A percentile compares a stretch with the other conserved stretches of the same genome.
These are phyloP conservation scores for Zygogramma bicolorata DNA, from an alignment of 2,888 invertebrate species.

Conservation along the genomic window DNA sequence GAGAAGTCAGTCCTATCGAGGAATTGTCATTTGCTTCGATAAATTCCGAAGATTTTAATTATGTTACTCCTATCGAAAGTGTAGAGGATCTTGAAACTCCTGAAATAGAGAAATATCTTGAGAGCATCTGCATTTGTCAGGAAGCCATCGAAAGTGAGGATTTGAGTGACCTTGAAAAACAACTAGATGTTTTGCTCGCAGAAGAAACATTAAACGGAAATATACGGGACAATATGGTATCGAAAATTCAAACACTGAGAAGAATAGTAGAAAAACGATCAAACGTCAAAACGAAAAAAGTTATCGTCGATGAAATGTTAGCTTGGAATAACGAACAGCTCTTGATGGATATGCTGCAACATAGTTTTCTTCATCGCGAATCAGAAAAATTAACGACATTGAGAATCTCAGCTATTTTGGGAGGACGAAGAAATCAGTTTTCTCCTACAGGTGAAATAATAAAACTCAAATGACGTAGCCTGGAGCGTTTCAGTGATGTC, in stretches of 20 bases:
- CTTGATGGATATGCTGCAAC: conserved; percentile 68
- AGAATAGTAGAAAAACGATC: conserved; percentile 18
- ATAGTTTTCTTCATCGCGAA: conserved; percentile 67
- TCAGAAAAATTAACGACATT: conserved; percentile 59
- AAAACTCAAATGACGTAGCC: too few relatives aligned
- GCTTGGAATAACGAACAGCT: conserved; percentile 70
- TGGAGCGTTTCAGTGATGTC: too few relatives aligned
- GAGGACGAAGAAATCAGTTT: conserved; percentile 56
- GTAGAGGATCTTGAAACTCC: background rate
- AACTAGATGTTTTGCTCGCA: conserved; percentile 31
- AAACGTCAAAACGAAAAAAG: conserved; percentile 45
- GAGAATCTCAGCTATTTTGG: conserved; percentile 54
- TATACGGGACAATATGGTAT: conserved; percentile 39
- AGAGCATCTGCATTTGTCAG: conserved; percentile 38
- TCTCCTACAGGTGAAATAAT: conserved; percentile 51
- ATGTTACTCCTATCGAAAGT: background rate
- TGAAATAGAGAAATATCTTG: conserved; percentile 6
- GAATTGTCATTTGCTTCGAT: background rate
- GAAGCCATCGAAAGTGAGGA: conserved; percentile 42
- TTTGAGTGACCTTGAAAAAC: conserved; percentile 38
- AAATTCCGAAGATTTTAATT: background rate
- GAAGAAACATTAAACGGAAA: conserved; percentile 44
- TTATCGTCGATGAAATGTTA: conserved; percentile 57
- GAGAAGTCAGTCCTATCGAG: background rate
- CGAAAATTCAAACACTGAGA: conserved; percentile 37